Conservation (phyloP, 2,888 invertebrate genomes). For the Lithophane leautieri region DNA sequence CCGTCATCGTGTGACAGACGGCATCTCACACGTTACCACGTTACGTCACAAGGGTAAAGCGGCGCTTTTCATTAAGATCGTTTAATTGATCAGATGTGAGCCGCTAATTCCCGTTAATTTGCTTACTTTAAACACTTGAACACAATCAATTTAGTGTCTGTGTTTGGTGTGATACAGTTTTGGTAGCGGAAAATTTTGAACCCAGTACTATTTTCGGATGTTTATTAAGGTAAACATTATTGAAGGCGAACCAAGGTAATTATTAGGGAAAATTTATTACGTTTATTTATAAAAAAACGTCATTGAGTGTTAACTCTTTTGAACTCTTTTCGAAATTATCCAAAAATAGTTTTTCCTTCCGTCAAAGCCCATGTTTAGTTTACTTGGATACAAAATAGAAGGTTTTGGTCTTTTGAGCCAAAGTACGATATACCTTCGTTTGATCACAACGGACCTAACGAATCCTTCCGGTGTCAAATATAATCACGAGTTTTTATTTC, state of each 20-base stretch:
- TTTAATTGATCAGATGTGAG: constrained; percentile 64
- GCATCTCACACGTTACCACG: constrained; percentile 60
- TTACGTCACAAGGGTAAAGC: constrained; percentile 38
- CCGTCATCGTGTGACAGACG: constrained; percentile 41
- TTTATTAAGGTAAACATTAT: constrained; percentile 23
- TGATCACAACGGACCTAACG: constrained; percentile 26
- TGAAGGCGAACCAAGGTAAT: constrained; percentile 50
- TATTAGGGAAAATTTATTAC: constrained; percentile 29
- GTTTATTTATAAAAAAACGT: constrained; percentile 28
- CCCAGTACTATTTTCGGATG: constrained; percentile 23
- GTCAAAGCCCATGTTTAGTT: neutral
- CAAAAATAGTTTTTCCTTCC: constrained; percentile 13
- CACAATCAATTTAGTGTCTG: constrained; percentile 15
- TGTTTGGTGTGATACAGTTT: constrained; percentile 22
- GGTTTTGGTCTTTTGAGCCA: neutral
- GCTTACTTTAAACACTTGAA: constrained; percentile 39
- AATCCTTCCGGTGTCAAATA: constrained; percentile 52
- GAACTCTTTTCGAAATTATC: neutral
- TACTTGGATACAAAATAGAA: neutral
- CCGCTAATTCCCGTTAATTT: constrained; percentile 63
- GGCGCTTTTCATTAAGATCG: constrained; percentile 52
- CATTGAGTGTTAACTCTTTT: constrained; percentile 8
- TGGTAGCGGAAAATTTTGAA: constrained; percentile 13
- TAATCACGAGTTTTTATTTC: constrained; percentile 64
- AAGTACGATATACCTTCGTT: constrained; percentile 31